Conservation (phyloP, 1,140 invertebrate species). For the Psix sp. region DNA sequence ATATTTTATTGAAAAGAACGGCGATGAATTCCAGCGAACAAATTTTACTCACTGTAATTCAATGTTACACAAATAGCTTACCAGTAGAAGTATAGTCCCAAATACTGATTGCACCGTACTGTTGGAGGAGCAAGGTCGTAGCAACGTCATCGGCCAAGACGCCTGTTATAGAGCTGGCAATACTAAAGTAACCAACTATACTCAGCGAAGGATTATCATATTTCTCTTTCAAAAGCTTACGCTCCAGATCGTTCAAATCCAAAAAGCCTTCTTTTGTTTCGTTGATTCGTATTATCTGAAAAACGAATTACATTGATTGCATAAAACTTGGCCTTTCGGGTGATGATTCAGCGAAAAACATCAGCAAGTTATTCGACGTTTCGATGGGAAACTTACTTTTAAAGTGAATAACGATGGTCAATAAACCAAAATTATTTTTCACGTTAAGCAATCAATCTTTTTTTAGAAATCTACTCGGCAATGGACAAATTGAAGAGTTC, state of each 20-base stretch:
- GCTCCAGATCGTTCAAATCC: conserved; percentile 86
- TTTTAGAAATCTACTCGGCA: no score
- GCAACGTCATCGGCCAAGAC: conserved; percentile 89
- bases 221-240: conserved; percentile 81
- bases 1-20: no score
- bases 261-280: conserved; percentile 88
- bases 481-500: no score
- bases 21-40: no score
- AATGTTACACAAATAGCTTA: conserved; percentile 53
- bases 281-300: conserved; percentile 85
- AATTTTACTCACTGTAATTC: neutral
- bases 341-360: no score
- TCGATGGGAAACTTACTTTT: no score
- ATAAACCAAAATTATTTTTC: no score
- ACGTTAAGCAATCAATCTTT: no score
- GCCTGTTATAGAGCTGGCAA: conserved; percentile 94
- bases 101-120: conserved; percentile 88
- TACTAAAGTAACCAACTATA: conserved; percentile 91
- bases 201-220: conserved; percentile 75
- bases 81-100: conserved; percentile 93
- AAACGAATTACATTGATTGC: neutral
- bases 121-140: conserved; percentile 88
- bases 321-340: no score
- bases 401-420: no score
- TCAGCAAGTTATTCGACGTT: no score